phyloP scores from a whole-genome alignment of 2,888 invertebrate species.

The Napeogenes inachia region DNA sequence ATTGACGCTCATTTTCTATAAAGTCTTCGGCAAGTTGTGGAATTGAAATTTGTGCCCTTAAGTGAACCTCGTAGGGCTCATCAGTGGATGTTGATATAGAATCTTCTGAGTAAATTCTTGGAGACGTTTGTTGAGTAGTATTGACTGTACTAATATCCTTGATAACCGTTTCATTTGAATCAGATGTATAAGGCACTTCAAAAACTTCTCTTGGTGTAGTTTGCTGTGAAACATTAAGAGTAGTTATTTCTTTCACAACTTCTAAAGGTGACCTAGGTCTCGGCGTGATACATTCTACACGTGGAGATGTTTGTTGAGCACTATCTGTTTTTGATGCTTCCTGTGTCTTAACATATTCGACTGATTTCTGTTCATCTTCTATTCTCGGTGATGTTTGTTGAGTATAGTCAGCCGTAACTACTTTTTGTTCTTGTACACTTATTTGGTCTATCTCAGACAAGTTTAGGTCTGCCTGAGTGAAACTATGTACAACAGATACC shows the following conservation, averaged over 20 bases:
- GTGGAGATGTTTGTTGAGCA: slow-evolving; percentile 48
- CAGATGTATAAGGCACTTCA: slow-evolving; percentile 12
- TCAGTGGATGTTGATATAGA: slow-evolving; percentile 72
- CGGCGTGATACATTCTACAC: slow-evolving; percentile 17
- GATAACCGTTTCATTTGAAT: slow-evolving; percentile 15
- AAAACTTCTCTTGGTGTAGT: slow-evolving; percentile 38
- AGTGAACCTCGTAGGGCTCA: slow-evolving; percentile 79
- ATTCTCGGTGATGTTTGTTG: slow-evolving; percentile 79
- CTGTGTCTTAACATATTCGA: slow-evolving; percentile 16
- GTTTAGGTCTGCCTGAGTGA: slow-evolving; percentile 63
- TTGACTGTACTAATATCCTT: slow-evolving; percentile 33
- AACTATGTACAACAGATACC: slow-evolving; percentile 53
- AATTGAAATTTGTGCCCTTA: slow-evolving; percentile 77
- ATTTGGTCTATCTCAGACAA: neutral
- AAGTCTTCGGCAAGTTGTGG: slow-evolving; percentile 64
- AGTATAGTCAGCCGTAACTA: slow-evolving; percentile 43
- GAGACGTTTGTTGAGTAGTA: slow-evolving; percentile 73
- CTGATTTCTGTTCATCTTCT: slow-evolving; percentile 27
- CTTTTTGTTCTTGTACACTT: slow-evolving; percentile 23
- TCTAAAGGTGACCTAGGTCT: slow-evolving; percentile 36
- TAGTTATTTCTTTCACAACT: slow-evolving; percentile 39
- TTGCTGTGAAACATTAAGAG: slow-evolving; percentile 52
- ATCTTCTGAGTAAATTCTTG: slow-evolving; percentile 74
- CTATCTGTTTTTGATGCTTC: slow-evolving; percentile 40
- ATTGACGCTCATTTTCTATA: slow-evolving; percentile 59